A percentile compares a stretch with the other conserved stretches of the same genome.
Conservation (phyloP, 2,888 invertebrate genomes). For the Sylvicola cinctus region DNA sequence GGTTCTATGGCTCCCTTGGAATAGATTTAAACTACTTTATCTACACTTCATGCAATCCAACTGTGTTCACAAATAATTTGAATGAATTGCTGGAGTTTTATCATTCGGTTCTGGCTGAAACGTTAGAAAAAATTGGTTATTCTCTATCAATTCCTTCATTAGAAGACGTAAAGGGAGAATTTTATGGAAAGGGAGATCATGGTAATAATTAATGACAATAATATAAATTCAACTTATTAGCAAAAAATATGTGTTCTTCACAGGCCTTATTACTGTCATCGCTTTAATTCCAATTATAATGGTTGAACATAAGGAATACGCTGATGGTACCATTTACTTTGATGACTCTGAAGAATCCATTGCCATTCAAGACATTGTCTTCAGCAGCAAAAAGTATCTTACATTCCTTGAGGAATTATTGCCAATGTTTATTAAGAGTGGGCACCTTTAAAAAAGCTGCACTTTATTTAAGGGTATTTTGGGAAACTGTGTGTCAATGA, state of each 20-base stretch:
- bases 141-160: slow-evolving; percentile 13
- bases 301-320: slow-evolving; percentile 13
- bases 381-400: slow-evolving; percentile 13
- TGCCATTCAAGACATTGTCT: slow-evolving; percentile 12
- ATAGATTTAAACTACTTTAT: slow-evolving; percentile 17
- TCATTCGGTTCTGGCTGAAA: slow-evolving; percentile 10
- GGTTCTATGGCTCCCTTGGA: slow-evolving; percentile 17
- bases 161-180: slow-evolving; percentile 13
- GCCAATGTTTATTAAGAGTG: slow-evolving; percentile 10
- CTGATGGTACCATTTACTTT: slow-evolving; percentile 13
- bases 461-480: too few species aligned
- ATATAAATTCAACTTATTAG: neutral
- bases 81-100: slow-evolving; percentile 12
- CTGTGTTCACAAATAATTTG: slow-evolving; percentile 10
- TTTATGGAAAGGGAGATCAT: slow-evolving; percentile 13
- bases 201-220: slow-evolving; percentile 8
- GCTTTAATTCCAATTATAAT: slow-evolving; percentile 12
- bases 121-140: slow-evolving; percentile 12
- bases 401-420: slow-evolving; percentile 12
- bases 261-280: neutral
- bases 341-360: slow-evolving; percentile 12
- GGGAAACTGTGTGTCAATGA: too few species aligned
- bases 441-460: neutral
- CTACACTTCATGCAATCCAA: slow-evolving; percentile 14
- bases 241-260: neutral